phyloP scores from a whole-genome alignment of 1,140 invertebrate species.

The Magallana gigas region DNA sequence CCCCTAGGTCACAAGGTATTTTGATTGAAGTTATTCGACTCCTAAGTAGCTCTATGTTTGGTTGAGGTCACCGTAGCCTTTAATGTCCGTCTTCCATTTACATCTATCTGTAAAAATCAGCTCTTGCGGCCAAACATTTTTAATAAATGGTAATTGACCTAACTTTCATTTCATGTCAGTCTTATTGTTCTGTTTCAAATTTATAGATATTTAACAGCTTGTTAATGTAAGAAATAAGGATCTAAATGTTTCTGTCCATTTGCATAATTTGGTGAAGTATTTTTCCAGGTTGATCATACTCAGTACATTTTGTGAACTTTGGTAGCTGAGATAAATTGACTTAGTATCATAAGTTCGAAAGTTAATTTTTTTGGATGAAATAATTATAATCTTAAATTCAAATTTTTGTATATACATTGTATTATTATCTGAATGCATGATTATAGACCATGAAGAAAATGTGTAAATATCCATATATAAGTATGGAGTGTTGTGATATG shows the following conservation, averaged over 20 bases:
- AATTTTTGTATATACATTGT: no score
- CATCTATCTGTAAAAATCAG: constrained; percentile 29
- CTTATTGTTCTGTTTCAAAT: background rate
- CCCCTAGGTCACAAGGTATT: background rate
- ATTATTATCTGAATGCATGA: no score
- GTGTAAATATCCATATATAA: no score
- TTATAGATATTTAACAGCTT: constrained; percentile 17
- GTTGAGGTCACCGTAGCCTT: constrained; percentile 7
- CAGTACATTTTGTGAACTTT: background rate
- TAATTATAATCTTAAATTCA: no score
- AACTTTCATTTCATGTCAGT: background rate
- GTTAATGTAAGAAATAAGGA: constrained; percentile 12
- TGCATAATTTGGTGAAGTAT: background rate
- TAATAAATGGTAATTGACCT: constrained; percentile 32
- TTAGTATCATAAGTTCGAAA: background rate
- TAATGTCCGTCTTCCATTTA: constrained; percentile 17
- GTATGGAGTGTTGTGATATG: no score
- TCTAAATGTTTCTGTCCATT: constrained; percentile 15
- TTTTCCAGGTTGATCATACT: background rate
- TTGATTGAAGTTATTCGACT: constrained; percentile 27
- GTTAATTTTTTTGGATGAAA: background rate
- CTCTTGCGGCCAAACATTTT: constrained; percentile 3
- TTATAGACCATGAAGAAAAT: no score
- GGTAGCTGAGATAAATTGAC: background rate
- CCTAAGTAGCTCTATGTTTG: background rate